Evolutionary conservation across 2,797 vertebrate genomes (phyloP).

Genomic region (Propithecus deckenii): DNA sequence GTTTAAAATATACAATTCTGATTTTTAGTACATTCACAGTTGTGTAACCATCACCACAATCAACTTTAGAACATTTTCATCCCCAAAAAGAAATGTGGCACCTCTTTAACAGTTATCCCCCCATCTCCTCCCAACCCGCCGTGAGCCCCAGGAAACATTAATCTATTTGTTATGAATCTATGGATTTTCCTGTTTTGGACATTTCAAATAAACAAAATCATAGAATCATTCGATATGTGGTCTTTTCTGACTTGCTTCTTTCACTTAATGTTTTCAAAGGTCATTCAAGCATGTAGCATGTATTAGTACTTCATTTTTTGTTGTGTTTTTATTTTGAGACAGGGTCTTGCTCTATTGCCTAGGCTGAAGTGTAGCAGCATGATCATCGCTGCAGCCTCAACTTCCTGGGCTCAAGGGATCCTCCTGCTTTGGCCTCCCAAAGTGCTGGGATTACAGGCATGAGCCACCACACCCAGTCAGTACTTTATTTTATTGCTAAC

Average conservation of each 20-base stretch:
- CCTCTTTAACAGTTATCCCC: neutral
- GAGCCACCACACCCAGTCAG: neutral
- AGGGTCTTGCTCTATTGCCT: neutral
- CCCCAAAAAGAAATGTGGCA: neutral
- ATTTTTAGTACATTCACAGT: neutral
- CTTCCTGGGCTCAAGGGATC: neutral
- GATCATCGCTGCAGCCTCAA: neutral
- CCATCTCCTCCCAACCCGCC: neutral
- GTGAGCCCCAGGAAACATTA: neutral
- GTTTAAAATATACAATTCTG: neutral
- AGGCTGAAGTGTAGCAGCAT: neutral
- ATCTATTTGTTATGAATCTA: neutral
- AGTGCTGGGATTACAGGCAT: neutral
- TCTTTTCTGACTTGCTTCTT: neutral
- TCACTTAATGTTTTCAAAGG: neutral
- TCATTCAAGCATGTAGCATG: neutral
- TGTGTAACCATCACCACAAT: neutral
- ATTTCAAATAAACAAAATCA: neutral
- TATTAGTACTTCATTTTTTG: neutral
- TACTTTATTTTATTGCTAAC: neutral
- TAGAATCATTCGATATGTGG: neutral
- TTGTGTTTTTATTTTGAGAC: neutral
- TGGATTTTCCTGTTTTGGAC: neutral
- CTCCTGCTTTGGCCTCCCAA: neutral
- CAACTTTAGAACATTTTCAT: neutral